phyloP scores from a whole-genome alignment of 2,797 vertebrate species.

The Cichlasoma orientale region DNA sequence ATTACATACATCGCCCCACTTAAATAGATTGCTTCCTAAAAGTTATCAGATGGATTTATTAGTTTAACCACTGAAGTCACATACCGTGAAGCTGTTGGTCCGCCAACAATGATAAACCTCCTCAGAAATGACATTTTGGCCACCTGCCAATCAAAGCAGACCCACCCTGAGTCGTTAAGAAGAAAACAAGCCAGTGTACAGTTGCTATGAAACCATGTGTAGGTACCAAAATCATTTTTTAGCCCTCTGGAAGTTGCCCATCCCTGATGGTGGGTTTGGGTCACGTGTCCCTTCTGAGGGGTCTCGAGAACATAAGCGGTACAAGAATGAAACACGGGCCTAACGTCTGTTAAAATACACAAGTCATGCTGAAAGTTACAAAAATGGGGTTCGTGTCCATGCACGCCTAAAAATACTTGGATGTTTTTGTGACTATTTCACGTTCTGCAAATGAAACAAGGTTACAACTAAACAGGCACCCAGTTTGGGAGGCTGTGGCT shows the following conservation, averaged over 20 bases:
- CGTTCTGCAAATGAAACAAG: neutral
- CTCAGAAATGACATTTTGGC: neutral
- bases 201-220: neutral
- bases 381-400: neutral
- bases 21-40: neutral
- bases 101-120: neutral
- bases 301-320: neutral
- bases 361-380: too few species aligned
- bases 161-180: neutral
- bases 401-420: neutral
- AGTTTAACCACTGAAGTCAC: neutral
- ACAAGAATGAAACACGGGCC: neutral
- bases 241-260: neutral
- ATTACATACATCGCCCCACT: neutral
- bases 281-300: fast-evolving
- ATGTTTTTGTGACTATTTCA: neutral
- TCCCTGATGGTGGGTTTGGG: neutral
- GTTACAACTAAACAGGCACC: neutral
- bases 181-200: neutral
- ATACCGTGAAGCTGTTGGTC: neutral
- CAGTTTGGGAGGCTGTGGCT: neutral
- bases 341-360: neutral
- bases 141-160: neutral
- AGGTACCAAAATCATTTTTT: neutral
- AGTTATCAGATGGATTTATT: fast-evolving